Evolutionary conservation across 53 echinoderm and acorn worm species (phyloP).

Genomic region (Henricia sp.): DNA sequence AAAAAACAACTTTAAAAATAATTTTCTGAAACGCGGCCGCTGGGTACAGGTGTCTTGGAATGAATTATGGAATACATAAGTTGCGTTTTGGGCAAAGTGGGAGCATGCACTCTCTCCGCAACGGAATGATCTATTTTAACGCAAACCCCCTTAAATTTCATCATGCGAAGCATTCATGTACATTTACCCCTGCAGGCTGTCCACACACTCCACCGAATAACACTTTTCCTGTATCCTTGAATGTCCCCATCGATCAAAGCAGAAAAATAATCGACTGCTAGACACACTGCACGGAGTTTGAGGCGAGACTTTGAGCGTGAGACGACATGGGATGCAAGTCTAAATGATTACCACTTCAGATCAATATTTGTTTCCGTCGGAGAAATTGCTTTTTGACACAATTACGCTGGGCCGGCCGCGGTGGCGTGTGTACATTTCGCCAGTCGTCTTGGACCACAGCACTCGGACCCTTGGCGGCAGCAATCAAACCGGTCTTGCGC

Average conservation of each 20-base stretch:
- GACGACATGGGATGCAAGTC: background rate
- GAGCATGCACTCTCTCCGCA: too few species aligned
- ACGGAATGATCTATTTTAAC: too few species aligned
- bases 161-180: constrained; percentile 2
- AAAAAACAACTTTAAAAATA: too few species aligned
- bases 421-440: background rate
- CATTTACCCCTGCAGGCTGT: background rate
- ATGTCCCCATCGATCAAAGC: constrained; percentile 22
- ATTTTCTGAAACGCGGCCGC: too few species aligned
- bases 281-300: constrained; percentile 15
- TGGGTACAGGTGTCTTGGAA: too few species aligned
- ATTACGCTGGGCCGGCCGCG: background rate
- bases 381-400: constrained; percentile 6
- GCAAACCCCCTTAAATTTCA: background rate
- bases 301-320: background rate
- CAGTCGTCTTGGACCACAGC: background rate
- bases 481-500: too few species aligned
- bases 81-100: too few species aligned
- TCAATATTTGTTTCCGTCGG: constrained; percentile 25
- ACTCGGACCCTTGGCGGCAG: too few species aligned
- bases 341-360: constrained; percentile 16
- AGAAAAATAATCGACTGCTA: background rate
- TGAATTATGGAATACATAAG: too few species aligned
- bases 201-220: background rate
- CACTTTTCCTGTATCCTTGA: constrained; percentile 10